These are phyloP conservation scores for Mimumesa dahlbomi DNA, from an alignment of 2,888 invertebrate genomes.

Conservation along the genomic window DNA sequence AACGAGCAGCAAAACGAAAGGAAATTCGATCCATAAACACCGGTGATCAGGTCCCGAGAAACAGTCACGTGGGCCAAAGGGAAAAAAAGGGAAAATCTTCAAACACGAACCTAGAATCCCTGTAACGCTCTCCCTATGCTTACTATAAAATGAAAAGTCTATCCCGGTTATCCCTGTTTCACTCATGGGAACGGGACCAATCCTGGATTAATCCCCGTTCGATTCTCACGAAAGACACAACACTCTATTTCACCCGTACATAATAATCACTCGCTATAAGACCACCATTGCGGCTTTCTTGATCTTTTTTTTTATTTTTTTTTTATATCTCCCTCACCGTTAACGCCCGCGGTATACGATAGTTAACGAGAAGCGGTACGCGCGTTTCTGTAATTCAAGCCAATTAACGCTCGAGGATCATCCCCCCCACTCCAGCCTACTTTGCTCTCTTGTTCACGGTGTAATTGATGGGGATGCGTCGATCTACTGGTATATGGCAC, in stretches of 20 bases:
- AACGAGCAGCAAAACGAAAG: too few relatives aligned
- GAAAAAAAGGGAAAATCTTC: neutral
- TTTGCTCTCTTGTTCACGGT: neutral
- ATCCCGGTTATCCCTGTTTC: neutral
- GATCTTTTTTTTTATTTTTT: too few relatives aligned
- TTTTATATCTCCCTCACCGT: slow-evolving; percentile 1
- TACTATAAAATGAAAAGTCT: too few relatives aligned
- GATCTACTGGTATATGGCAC: slow-evolving; percentile 56
- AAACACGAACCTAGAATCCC: neutral
- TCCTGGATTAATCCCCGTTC: neutral
- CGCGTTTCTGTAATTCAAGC: slow-evolving; percentile 69
- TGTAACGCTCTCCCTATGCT: too few relatives aligned
- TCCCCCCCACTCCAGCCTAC: neutral
- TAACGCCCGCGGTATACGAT: slow-evolving; percentile 14
- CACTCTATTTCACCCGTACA: neutral
- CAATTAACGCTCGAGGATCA: slow-evolving; percentile 66
- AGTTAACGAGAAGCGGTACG: slow-evolving; percentile 54
- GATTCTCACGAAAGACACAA: neutral
- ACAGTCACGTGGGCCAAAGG: neutral
- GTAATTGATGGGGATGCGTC: slow-evolving; percentile 62
- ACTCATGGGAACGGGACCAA: neutral
- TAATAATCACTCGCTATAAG: neutral
- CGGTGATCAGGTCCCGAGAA: too few relatives aligned
- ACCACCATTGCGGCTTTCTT: neutral
- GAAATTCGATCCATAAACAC: too few relatives aligned